phyloP scores from a whole-genome alignment of 2,888 invertebrate genomes.

The Pollenia angustigena region DNA sequence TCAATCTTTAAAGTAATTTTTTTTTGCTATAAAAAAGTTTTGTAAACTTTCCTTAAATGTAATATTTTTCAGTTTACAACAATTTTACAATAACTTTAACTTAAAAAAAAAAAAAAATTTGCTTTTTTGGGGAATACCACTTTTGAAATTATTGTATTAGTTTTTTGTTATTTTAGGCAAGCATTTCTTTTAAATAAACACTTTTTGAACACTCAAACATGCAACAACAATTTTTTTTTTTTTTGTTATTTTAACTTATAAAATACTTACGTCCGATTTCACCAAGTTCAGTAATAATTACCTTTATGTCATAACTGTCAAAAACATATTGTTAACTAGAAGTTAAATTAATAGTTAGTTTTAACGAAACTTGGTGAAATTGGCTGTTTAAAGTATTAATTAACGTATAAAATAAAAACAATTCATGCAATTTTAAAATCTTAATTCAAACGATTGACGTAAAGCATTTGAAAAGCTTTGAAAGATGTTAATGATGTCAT shows the following conservation, averaged over 20 bases:
- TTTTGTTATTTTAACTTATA: neutral
- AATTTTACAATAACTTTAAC: too few relatives aligned
- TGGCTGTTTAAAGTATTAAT: too few relatives aligned
- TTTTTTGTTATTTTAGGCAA: slow-evolving; percentile 40
- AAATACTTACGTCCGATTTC: too few relatives aligned
- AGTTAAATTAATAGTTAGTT: too few relatives aligned
- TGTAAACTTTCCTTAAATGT: neutral
- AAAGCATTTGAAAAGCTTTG: slow-evolving; percentile 9
- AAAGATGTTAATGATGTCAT: slow-evolving; percentile 33
- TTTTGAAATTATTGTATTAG: neutral
- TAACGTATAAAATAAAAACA: neutral
- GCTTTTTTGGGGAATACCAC: too few relatives aligned
- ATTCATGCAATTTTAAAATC: slow-evolving; percentile 51
- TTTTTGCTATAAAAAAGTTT: too few relatives aligned
- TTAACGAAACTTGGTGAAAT: too few relatives aligned
- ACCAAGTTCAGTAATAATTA: too few relatives aligned
- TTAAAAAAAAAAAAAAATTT: too few relatives aligned
- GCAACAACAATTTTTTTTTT: slow-evolving; percentile 36
- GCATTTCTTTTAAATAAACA: slow-evolving; percentile 31
- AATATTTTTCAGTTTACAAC: too few relatives aligned
- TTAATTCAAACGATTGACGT: slow-evolving; percentile 25
- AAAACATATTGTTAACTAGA: too few relatives aligned
- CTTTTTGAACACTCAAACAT: slow-evolving; percentile 42
- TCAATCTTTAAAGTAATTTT: neutral
- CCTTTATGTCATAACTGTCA: too few relatives aligned